Percentiles rank a stretch among this genome's conserved stretches.
Evolutionary conservation across 2,113 vertebrate species (phyloP).

Genomic region (Fregetta grallaria): DNA sequence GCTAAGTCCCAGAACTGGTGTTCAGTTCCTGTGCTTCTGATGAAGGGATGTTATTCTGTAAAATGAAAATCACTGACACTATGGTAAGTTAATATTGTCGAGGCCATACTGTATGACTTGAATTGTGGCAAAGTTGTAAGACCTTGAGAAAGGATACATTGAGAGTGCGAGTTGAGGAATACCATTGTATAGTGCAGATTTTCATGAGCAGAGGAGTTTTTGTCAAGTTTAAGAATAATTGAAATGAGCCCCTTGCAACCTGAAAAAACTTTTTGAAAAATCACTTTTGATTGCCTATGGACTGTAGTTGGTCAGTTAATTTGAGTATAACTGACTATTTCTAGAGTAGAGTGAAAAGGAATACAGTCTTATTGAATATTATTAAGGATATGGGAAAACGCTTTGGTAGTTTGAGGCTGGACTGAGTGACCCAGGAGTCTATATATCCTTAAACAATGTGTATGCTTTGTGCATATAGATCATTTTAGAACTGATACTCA

Average conservation of each 20-base stretch:
- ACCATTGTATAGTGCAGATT: not conserved
- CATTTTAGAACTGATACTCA: not conserved
- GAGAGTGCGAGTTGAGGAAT: not conserved
- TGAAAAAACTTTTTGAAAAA: not conserved
- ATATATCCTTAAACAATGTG: slow-evolving; percentile 1
- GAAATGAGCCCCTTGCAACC: not conserved
- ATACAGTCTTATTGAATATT: not conserved
- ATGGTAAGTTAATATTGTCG: not conserved
- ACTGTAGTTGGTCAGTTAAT: not conserved
- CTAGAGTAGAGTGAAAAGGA: not conserved
- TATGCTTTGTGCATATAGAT: not conserved
- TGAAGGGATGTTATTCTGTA: not conserved
- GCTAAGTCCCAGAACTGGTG: not conserved
- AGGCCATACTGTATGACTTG: not conserved
- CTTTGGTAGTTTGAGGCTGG: not conserved
- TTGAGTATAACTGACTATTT: not conserved
- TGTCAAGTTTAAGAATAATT: not conserved
- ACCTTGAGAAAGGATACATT: not conserved
- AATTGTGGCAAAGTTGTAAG: not conserved
- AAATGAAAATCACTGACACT: not conserved
- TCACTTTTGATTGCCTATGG: not conserved
- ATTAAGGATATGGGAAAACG: not conserved
- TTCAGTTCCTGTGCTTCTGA: not conserved
- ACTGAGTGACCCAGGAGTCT: not conserved
- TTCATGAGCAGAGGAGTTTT: not conserved